Evolutionary conservation across 2,888 invertebrate species (phyloP).

Genomic region (Sclerodermus sp.): DNA sequence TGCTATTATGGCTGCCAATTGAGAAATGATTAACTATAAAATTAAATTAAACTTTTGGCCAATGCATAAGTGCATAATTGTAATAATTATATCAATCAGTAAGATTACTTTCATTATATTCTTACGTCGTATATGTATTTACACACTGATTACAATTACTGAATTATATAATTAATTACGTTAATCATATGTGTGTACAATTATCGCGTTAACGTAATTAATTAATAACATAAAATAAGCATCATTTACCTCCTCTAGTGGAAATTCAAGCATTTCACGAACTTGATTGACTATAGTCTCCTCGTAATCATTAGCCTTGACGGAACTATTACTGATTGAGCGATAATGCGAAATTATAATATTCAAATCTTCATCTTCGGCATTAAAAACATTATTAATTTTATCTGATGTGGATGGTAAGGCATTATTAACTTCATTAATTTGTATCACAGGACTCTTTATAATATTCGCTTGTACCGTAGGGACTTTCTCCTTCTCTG

Average conservation of each 20-base stretch:
- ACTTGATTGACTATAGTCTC: slow-evolving; percentile 45
- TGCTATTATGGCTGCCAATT: too few relatives aligned
- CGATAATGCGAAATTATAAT: slow-evolving; percentile 37
- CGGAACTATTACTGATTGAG: slow-evolving; percentile 41
- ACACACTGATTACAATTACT: too few relatives aligned
- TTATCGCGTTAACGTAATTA: too few relatives aligned
- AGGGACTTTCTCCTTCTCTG: slow-evolving; percentile 6
- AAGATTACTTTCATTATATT: too few relatives aligned
- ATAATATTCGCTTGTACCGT: background rate
- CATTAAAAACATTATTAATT: slow-evolving; percentile 3
- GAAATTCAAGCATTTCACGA: slow-evolving; percentile 46
- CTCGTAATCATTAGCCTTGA: slow-evolving; percentile 35
- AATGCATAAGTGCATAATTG: too few relatives aligned
- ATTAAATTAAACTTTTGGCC: too few relatives aligned
- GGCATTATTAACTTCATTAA: background rate
- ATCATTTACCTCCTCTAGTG: slow-evolving; percentile 46
- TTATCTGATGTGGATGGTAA: background rate
- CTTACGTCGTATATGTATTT: too few relatives aligned
- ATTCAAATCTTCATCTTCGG: background rate
- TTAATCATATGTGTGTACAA: too few relatives aligned
- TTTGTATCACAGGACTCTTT: background rate
- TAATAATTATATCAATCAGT: too few relatives aligned
- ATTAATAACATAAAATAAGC: too few relatives aligned
- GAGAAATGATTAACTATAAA: too few relatives aligned
- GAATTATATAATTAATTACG: too few relatives aligned